These are phyloP conservation scores for Dunckerocampus dactyliophorus DNA, from an alignment of 2,113 vertebrate genomes.

Conservation along the genomic window DNA sequence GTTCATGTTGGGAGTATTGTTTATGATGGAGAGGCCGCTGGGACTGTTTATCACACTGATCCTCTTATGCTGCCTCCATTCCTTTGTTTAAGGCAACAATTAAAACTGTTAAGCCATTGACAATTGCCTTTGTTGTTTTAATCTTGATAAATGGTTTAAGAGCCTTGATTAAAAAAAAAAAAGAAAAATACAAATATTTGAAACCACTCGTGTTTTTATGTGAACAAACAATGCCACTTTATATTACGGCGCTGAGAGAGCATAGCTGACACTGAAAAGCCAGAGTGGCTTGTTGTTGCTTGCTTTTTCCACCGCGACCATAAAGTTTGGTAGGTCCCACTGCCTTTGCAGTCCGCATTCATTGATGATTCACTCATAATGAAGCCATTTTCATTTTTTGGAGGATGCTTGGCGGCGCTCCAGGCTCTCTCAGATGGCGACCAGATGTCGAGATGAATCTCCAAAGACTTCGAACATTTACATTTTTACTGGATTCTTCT, in stretches of 20 bases:
- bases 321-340: conserved; percentile 16
- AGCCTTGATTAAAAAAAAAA: conserved; percentile 52
- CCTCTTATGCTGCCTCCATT: conserved; percentile 52
- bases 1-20: conserved; percentile 45
- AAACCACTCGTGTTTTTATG: conserved; percentile 34
- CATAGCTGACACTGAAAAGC: background rate
- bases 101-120: conserved; percentile 58
- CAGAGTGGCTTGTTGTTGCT: background rate
- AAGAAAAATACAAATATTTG: conserved; percentile 13
- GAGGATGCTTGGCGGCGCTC: conserved; percentile 61
- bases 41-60: conserved; percentile 59
- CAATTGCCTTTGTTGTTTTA: conserved; percentile 35
- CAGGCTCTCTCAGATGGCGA: conserved; percentile 70
- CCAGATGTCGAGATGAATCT: conserved; percentile 70
- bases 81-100: conserved; percentile 65
- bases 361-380: conserved; percentile 65
- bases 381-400: conserved; percentile 67
- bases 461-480: conserved; percentile 54
- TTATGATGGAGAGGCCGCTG: conserved; percentile 48
- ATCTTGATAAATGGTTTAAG: conserved; percentile 45
- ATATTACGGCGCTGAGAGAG: conserved; percentile 19
- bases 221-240: conserved; percentile 44
- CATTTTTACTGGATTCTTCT: conserved; percentile 40
- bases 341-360: conserved; percentile 22
- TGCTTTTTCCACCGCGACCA: background rate